These are phyloP conservation scores for Ruditapes philippinarum DNA, from an alignment of 1,140 invertebrate genomes.

Conservation along the genomic window DNA sequence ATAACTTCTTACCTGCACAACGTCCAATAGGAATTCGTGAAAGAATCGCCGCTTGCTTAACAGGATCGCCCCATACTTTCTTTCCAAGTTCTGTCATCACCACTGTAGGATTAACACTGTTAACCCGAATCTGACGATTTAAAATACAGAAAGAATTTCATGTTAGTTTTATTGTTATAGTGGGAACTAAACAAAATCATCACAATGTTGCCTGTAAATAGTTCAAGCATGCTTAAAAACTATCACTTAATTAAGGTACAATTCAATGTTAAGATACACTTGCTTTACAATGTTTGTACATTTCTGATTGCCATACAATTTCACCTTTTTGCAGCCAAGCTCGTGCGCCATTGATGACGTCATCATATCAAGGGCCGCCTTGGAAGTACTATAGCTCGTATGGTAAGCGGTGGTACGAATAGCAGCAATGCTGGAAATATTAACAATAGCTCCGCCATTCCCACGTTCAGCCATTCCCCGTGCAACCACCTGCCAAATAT, in stretches of 20 bases:
- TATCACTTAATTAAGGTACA: too few species aligned
- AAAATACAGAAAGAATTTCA: too few species aligned
- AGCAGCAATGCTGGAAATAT: conserved; percentile 92
- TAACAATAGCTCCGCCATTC: conserved; percentile 93
- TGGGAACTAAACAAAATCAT: too few species aligned
- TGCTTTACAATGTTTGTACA: too few species aligned
- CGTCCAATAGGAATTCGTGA: conserved; percentile 63
- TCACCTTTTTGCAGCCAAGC: too few species aligned
- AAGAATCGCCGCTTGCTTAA: conserved; percentile 90
- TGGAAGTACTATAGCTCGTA: conserved; percentile 90
- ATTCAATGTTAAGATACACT: too few species aligned
- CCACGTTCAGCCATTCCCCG: conserved; percentile 90
- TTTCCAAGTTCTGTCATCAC: conserved; percentile 95
- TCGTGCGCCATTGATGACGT: too few species aligned
- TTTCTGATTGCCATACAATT: too few species aligned
- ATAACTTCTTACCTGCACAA: background rate
- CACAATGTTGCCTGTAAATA: too few species aligned
- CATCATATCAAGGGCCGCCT: conserved; percentile 89
- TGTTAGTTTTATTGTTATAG: too few species aligned
- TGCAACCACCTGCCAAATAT: conserved; percentile 89
- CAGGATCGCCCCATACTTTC: conserved; percentile 93
- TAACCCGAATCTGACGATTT: conserved; percentile 91
- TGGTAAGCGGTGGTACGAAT: conserved; percentile 92
- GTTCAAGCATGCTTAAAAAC: too few species aligned
- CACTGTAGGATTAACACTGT: conserved; percentile 94